Evolutionary conservation across 2,113 vertebrate species (phyloP), one percentile per base, ranked within the genome.

Genomic region (Balaenoptera acutorostrata): DNA sequence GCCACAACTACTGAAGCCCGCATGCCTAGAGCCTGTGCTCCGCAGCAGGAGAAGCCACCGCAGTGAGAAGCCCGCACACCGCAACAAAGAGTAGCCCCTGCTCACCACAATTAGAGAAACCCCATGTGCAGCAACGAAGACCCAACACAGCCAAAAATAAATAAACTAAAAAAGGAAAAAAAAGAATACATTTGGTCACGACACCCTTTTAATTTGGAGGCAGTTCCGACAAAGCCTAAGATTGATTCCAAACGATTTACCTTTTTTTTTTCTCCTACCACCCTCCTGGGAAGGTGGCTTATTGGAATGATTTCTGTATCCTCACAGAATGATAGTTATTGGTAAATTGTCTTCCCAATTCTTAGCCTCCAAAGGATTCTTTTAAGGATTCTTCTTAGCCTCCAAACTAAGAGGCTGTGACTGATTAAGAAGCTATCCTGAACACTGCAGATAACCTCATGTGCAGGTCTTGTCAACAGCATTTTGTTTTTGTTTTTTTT

Each of bases 191-290:
- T 82, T 94, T 82, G 61, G n/a, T 63, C 44, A 41, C 46, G 68
- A 64, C 81, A 72, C 85, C 25, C 46, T 97, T 95, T 96, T 95
- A 84, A 85, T 96, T 96, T 97, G 46, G 61, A 96, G 59, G 27
- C 87, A 92, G 46, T 96, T 93, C 41, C 4, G 4, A 85, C 44
- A 95, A 95, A 97, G 39, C 41, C 44, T 80, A 88, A 85, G 69
- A 77, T 75, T 88, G 25, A 61, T 93, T 96, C 57, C 23, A 72
- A 85, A 61, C 61, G 94, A 88, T 84, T 85, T 91, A 82, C 27
- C 89, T n/a, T 91, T 55, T 86, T 64, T 8, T 44, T 55, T 94
- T 93, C 84, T 88, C 33, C 59, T 82, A 21, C 72, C 61, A 52
- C 41, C 77, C 33, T 86, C 39, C 39, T 85, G 18, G 61, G 64